Base-by-base conservation (phyloP, 2,113 vertebrate genomes). In the Mobula birostris region DNA sequence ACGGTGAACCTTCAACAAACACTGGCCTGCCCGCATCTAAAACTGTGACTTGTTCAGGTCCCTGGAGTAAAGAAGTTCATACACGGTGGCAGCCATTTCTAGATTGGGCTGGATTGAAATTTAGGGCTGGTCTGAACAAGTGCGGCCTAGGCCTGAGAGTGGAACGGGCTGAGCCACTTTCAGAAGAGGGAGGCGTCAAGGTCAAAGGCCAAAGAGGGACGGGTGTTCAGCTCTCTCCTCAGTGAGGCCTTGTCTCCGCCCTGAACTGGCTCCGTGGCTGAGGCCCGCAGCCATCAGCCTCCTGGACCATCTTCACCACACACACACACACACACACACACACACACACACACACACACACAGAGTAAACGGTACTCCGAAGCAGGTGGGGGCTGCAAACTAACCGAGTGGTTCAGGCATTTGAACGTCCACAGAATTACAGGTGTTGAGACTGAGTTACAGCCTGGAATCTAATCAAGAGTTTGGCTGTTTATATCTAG, bases 291-390 rank as follows among this genome's bases (percentile, higher is more conserved):
- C 48, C 48, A 48, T 48, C 48, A 48, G 48, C 0, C 48, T 48
- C 48, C 48, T 48, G 48, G 48, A 4, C 48, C 48, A 48, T 48
- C 48, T 48, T 48, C 48, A 48, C 1, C 48, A 0, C 48, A 48
- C 48, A 48, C 32, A 94, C 14, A 80, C 94, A 94, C 77, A 94
- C 36, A 36, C 36, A 36, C 36, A 36, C 36, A 36, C 36, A 36
- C 36, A 36, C 36, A 36, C 36, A 36, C 36, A 36, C 36, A 36
- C 36, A 36, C 48, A 48, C 48, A 48, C 32, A 94, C 14, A 80
- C 94, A 94, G 70, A 94, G 3, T 48, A 48, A 48, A 4, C 48
- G 48, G 48, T 4, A 48, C 48, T 0, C 48, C 48, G 48, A 48
- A 48, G 48, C 48, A 48, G 48, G 48, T 48, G 48, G 3, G 21